Conservation (phyloP, 2,888 invertebrate species). For the Neoascia interrupta region DNA sequence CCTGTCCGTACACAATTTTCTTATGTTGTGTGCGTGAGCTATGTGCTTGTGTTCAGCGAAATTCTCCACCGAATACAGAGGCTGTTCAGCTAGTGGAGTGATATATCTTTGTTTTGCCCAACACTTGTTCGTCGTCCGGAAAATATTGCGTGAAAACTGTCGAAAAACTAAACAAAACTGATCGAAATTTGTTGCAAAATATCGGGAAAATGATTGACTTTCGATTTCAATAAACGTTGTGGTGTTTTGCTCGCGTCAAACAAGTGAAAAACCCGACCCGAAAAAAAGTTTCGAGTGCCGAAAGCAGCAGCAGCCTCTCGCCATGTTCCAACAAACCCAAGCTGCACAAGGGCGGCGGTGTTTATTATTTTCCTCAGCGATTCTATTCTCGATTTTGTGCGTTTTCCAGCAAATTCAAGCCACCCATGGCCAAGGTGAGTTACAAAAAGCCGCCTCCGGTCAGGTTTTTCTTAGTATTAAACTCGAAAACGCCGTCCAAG, state of each 20-base stretch:
- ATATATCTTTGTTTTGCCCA: conserved; percentile 69
- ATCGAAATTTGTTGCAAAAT: conserved; percentile 42
- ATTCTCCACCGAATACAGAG: conserved; percentile 58
- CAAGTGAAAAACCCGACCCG: conserved; percentile 44
- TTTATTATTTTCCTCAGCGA: conserved; percentile 60
- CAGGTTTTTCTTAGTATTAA: too few relatives aligned
- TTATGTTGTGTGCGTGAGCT: conserved; percentile 2
- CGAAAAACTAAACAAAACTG: conserved; percentile 29
- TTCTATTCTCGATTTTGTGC: conserved; percentile 51
- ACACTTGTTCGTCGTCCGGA: conserved; percentile 64
- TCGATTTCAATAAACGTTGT: conserved; percentile 42
- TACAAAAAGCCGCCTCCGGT: too few relatives aligned
- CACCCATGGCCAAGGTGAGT: conserved; percentile 54
- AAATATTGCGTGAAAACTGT: conserved; percentile 51
- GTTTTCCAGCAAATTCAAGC: conserved; percentile 53
- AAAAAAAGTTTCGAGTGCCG: conserved; percentile 24
- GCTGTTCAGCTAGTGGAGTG: conserved; percentile 51
- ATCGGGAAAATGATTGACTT: conserved; percentile 51
- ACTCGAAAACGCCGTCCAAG: background rate
- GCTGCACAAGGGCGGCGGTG: conserved; percentile 68
- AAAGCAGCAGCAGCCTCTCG: conserved; percentile 44
- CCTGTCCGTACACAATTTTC: conserved; percentile 8
- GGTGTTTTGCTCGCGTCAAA: conserved; percentile 39
- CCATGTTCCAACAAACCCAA: conserved; percentile 65
- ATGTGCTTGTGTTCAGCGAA: conserved; percentile 55